A percentile compares a stretch with the other conserved stretches of the same genome.
Evolutionary conservation across 2,888 invertebrate genomes (phyloP).

Genomic region (Dexiosoma caninum): DNA sequence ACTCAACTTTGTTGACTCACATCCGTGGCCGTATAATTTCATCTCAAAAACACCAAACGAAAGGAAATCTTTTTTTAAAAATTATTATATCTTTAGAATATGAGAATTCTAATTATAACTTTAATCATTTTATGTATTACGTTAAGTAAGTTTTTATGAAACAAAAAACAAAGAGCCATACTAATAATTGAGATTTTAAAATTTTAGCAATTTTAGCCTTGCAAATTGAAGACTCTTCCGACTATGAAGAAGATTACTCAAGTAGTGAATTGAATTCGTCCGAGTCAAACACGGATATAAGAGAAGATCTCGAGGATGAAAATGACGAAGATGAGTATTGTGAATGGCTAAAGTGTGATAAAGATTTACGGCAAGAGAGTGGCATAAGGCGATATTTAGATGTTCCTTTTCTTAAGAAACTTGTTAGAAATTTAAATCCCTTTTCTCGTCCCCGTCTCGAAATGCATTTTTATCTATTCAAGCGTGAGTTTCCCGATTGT

Average conservation of each 20-base stretch:
- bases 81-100: not conserved
- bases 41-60: not conserved
- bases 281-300: conserved; percentile 16
- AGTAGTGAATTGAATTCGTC: not conserved
- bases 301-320: conserved; percentile 67
- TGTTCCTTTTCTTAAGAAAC: conserved; percentile 69
- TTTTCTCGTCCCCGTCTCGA: conserved; percentile 65
- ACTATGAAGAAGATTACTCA: conserved; percentile 25
- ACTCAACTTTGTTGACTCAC: conserved; percentile 38
- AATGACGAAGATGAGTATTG: conserved; percentile 66
- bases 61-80: not conserved
- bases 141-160: conserved; percentile 26
- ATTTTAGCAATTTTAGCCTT: not conserved
- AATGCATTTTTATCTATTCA: conserved; percentile 72
- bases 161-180: not conserved
- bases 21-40: not conserved
- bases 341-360: conserved; percentile 71
- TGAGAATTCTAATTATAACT: conserved; percentile 1
- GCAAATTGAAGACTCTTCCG: not conserved
- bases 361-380: conserved; percentile 67
- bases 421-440: conserved; percentile 70
- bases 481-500: conserved; percentile 69
- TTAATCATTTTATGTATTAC: not conserved
- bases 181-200: too few relatives aligned
- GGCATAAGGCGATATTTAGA: conserved; percentile 70